phyloP scores from a whole-genome alignment of 2,888 invertebrate species.

The Tinea pellionella region DNA sequence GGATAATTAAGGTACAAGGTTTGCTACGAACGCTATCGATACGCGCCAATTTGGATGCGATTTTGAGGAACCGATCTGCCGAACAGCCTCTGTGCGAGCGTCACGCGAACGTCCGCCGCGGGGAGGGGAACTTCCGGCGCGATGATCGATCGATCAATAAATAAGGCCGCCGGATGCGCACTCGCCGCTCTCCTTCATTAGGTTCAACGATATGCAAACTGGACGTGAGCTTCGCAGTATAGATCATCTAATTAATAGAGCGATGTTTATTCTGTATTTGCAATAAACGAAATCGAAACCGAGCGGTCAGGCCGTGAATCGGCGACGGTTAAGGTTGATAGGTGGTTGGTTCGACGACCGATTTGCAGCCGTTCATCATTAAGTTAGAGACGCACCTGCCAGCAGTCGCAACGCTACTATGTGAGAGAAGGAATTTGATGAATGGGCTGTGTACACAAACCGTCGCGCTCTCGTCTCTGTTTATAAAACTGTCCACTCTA shows the following conservation, averaged over 20 bases:
- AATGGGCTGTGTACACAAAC: constrained; percentile 51
- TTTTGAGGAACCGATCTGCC: constrained; percentile 34
- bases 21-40: constrained; percentile 25
- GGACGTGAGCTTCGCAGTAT: background rate
- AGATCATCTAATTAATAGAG: constrained; percentile 14
- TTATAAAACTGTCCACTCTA: constrained; percentile 67
- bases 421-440: constrained; percentile 58
- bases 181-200: constrained; percentile 31
- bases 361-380: constrained; percentile 30
- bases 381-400: constrained; percentile 20
- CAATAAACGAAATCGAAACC: constrained; percentile 40
- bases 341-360: constrained; percentile 29
- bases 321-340: background rate
- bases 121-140: constrained; percentile 16
- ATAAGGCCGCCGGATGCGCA: constrained; percentile 34
- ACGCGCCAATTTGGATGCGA: constrained; percentile 50
- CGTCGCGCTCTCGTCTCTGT: constrained; percentile 44
- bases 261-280: constrained; percentile 14
- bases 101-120: constrained; percentile 45
- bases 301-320: background rate
- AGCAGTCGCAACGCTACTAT: constrained; percentile 26
- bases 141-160: constrained; percentile 37
- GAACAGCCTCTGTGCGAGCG: constrained; percentile 23
- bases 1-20: constrained; percentile 46
- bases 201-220: constrained; percentile 23